These are phyloP conservation scores for Myathropa florea DNA, from an alignment of 2,888 invertebrate species.

Conservation along the genomic window DNA sequence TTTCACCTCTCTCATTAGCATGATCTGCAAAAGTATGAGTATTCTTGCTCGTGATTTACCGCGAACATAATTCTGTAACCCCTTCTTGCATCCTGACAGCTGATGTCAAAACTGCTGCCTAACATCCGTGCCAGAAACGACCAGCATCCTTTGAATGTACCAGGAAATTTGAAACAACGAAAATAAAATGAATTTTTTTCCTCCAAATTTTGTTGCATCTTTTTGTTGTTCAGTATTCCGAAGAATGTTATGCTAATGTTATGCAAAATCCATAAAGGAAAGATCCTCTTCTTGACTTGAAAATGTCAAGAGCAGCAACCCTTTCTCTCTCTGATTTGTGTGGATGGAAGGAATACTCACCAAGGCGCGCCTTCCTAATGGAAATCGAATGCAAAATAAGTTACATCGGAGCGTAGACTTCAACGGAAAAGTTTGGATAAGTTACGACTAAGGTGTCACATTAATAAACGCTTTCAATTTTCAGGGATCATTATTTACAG, in stretches of 20 bases:
- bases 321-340: neutral
- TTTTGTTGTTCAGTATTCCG: constrained; percentile 36
- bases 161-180: neutral
- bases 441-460: constrained; percentile 12
- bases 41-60: constrained; percentile 4
- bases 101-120: constrained; percentile 47
- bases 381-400: constrained; percentile 46
- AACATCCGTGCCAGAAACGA: neutral
- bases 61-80: constrained; percentile 34
- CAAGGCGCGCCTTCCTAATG: constrained; percentile 40
- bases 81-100: constrained; percentile 34
- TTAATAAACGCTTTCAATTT: neutral
- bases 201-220: neutral
- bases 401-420: constrained; percentile 5
- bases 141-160: neutral
- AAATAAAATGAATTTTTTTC: neutral
- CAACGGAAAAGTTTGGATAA: constrained; percentile 13
- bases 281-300: constrained; percentile 51
- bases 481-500: neutral
- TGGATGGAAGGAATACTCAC: constrained; percentile 26
- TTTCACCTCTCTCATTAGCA: neutral
- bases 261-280: constrained; percentile 46
- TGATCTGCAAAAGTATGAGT: neutral
- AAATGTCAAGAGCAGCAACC: constrained; percentile 50
- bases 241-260: constrained; percentile 58